Percentiles rank a stretch among this genome's conserved stretches.
phyloP scores from a whole-genome alignment of 1,140 invertebrate species.

The Andricus grossulariae region DNA sequence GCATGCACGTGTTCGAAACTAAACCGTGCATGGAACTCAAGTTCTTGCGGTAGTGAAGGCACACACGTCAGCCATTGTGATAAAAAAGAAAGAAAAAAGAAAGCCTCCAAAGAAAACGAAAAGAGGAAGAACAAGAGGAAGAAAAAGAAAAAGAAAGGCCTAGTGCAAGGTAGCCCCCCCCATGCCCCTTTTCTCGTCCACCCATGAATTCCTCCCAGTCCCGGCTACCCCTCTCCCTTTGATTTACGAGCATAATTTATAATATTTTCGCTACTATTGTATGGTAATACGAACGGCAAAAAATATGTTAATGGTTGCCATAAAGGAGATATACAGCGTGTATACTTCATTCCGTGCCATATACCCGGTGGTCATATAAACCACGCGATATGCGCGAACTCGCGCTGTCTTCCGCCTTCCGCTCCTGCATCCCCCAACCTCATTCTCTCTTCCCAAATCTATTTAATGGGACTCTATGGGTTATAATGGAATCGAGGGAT shows the following conservation, averaged over 20 bases:
- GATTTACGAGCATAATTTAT: constrained; percentile 73
- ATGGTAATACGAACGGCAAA: constrained; percentile 73
- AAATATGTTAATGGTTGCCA: constrained; percentile 75
- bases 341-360: constrained; percentile 71
- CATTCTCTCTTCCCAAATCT: constrained; percentile 22
- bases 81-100: constrained; percentile 34
- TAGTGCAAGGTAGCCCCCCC: background rate
- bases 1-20: background rate
- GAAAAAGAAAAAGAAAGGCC: constrained; percentile 41
- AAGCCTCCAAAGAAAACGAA: constrained; percentile 28
- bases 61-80: background rate
- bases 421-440: background rate
- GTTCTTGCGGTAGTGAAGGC: constrained; percentile 6
- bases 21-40: constrained; percentile 11
- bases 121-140: constrained; percentile 40
- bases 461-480: constrained; percentile 20
- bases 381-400: constrained; percentile 39
- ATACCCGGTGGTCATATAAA: constrained; percentile 68
- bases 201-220: constrained; percentile 14
- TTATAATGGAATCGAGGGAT: constrained; percentile 27
- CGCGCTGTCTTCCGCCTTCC: constrained; percentile 17
- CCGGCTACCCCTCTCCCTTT: constrained; percentile 46
- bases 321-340: constrained; percentile 74
- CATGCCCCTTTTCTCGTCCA: background rate
- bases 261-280: constrained; percentile 75